Evolutionary conservation across 2,797 vertebrate genomes (phyloP).

Genomic region (Coregonus ussuriensis): DNA sequence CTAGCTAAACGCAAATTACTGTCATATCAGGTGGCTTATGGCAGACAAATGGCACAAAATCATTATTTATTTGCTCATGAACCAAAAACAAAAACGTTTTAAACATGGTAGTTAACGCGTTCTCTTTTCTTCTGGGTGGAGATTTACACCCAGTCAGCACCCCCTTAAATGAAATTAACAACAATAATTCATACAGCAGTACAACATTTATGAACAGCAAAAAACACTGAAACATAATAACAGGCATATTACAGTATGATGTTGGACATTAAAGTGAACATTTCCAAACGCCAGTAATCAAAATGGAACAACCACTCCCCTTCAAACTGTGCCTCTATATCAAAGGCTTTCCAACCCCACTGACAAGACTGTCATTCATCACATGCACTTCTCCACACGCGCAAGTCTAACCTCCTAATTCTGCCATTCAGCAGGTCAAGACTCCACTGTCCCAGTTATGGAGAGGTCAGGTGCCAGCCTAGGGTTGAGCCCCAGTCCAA

Average conservation of each 20-base stretch:
- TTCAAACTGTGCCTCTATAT: slow-evolving; percentile 14
- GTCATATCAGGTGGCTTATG: background rate
- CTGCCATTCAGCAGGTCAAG: slow-evolving; percentile 40
- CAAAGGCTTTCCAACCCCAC: slow-evolving; percentile 3
- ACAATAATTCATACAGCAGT: slow-evolving; percentile 12
- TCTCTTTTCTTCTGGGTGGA: background rate
- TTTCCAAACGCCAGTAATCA: no score
- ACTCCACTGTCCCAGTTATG: slow-evolving; percentile 51
- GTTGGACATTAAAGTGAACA: slow-evolving; percentile 25
- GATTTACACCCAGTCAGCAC: background rate
- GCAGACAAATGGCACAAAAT: background rate
- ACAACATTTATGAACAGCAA: slow-evolving; percentile 38
- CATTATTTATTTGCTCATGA: background rate
- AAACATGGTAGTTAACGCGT: background rate
- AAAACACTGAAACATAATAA: slow-evolving; percentile 19
- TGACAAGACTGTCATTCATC: slow-evolving; percentile 39
- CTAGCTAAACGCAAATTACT: background rate
- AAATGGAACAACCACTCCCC: slow-evolving; percentile 26
- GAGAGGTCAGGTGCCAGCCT: slow-evolving; percentile 45
- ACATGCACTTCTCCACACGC: background rate
- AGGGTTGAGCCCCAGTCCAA: slow-evolving; percentile 23
- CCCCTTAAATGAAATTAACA: slow-evolving; percentile 22
- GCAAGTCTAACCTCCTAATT: slow-evolving; percentile 25
- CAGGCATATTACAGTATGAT: slow-evolving; percentile 30
- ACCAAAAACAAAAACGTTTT: background rate